Evolutionary conservation across 2,113 vertebrate species (phyloP).

Genomic region (Oplegnathus fasciatus): DNA sequence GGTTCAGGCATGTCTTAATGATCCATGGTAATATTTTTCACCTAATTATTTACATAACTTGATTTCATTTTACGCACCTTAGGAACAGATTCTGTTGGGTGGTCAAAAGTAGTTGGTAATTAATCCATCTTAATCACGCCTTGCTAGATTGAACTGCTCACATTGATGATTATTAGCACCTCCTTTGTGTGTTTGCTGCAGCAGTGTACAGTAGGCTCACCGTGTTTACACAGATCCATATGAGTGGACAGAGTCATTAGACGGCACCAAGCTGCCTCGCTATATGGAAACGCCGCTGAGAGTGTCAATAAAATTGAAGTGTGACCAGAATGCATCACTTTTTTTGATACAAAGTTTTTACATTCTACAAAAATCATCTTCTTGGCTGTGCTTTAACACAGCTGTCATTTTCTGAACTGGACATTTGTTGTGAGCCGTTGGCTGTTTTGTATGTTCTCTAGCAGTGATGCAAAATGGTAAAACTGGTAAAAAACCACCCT

Average conservation of each 20-base stretch:
- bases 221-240: conserved; percentile 5
- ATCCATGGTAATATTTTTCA: background rate
- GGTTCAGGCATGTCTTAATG: background rate
- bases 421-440: background rate
- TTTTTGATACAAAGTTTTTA: background rate
- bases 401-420: background rate
- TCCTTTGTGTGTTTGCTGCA: background rate
- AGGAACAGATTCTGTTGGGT: background rate
- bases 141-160: background rate
- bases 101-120: background rate
- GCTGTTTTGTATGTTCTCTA: background rate
- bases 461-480: background rate
- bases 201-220: background rate
- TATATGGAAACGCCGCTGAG: background rate
- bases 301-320: background rate
- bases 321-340: conserved; percentile 1
- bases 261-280: background rate
- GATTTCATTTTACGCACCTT: background rate
- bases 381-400: background rate
- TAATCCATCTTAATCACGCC: conserved; percentile 1
- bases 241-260: background rate
- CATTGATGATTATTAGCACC: background rate
- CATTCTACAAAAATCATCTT: background rate
- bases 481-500: background rate
- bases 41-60: conserved; percentile 19